Evolutionary conservation across 1,140 invertebrate genomes (phyloP), one percentile per base, ranked within the genome.

Genomic region (Caenorhabditis elegans): DNA sequence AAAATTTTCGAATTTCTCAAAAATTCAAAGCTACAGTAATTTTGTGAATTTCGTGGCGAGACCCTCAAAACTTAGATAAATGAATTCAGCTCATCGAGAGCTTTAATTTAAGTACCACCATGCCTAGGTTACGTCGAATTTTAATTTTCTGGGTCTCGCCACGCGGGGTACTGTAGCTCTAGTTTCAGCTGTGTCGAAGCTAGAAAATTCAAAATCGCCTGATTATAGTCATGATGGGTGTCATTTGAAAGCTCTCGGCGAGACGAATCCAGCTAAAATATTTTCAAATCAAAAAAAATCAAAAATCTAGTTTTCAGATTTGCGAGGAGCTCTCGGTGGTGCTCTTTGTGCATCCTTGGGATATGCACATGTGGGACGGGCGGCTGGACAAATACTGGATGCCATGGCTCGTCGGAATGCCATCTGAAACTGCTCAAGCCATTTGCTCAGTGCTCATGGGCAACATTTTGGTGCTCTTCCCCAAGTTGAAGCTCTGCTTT

Each of bases 371-470:
- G 39, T 87, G 86, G 84, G 90, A 87, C 15, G 92, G 92, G 1
- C 87, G 92, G 26, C 90, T 92, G 86, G 87, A 87, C 17, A 92
- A 93, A 82, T 93, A 92, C 86, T 93, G 92, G 92, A 83, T 93
- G 55, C 93, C 92, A 6, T 93, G 93, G 92, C 90, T 93, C 10
- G 92, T 93, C 13, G 92, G 92, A 4, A 93, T 93, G 92, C 93
- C 92, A 4, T 89, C 92, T 2, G 92, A 93, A 85, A 93, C 92
- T 17, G 90, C 92, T 3, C 90, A 90, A 8, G 92, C 92, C 2
- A 91, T 93, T 34, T 92, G 92, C 79, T 90, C 88, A 79, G 87
- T 93, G 82, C 86, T 92, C 11, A 92, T 93, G 90, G 92, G 92
- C n/a, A 92, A 92, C 6, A 90, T 93, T 24, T 86, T 93, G 8